Evolutionary conservation across 2,113 vertebrate genomes (phyloP).

Genomic region (Ophthalmolycus amberensis): DNA sequence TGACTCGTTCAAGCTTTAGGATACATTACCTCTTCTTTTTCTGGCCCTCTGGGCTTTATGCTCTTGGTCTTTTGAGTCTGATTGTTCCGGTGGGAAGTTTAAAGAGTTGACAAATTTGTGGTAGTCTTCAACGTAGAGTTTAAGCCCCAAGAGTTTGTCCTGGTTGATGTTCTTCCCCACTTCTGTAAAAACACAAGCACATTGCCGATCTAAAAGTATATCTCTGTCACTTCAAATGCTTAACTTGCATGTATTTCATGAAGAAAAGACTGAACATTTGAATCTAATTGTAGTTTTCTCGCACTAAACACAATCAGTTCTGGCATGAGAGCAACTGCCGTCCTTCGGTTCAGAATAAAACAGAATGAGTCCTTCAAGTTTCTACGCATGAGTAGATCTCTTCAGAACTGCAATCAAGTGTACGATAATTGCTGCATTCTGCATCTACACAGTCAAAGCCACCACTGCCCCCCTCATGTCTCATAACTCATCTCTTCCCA

Average conservation of each 20-base stretch:
- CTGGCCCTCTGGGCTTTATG: neutral
- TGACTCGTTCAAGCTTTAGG: neutral
- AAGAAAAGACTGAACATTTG: neutral
- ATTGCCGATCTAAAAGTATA: neutral
- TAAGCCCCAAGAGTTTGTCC: constrained; percentile 75
- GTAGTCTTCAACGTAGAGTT: constrained; percentile 78
- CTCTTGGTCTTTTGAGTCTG: neutral
- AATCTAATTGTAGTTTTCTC: constrained; percentile 45
- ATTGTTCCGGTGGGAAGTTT: constrained; percentile 1
- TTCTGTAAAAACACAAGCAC: constrained; percentile 68
- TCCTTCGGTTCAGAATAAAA: constrained; percentile 35
- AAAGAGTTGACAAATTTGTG: constrained; percentile 68
- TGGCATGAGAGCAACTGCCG: constrained; percentile 40
- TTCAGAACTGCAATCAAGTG: constrained; percentile 67
- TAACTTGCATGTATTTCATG: neutral
- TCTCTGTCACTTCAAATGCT: constrained; percentile 2
- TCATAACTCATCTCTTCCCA: constrained; percentile 61
- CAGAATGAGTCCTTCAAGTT: constrained; percentile 31
- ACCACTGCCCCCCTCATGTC: constrained; percentile 6
- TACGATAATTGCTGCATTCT: constrained; percentile 66
- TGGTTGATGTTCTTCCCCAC: constrained; percentile 84
- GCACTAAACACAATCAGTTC: constrained; percentile 37
- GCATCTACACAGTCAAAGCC: constrained; percentile 49
- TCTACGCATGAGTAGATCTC: constrained; percentile 34
- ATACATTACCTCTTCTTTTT: constrained; percentile 47